Evolutionary conservation across 2,888 invertebrate genomes (phyloP).

Genomic region (Malacosoma neustria): DNA sequence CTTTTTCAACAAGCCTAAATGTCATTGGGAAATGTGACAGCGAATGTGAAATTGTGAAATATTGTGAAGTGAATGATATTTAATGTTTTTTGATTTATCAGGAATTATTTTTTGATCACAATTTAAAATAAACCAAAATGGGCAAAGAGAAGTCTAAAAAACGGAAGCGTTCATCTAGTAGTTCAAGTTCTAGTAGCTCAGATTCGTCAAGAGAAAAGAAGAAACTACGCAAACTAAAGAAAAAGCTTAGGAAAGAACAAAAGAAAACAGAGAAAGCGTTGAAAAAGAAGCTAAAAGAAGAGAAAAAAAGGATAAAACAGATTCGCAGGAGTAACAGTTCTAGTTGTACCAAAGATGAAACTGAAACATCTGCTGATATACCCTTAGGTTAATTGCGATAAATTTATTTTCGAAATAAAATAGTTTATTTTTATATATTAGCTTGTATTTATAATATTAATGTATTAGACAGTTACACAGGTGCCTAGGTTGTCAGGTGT

Average conservation of each 20-base stretch:
- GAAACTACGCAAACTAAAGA: slow-evolving; percentile 70
- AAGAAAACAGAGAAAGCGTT: slow-evolving; percentile 67
- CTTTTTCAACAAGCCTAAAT: too few species aligned
- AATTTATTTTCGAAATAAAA: slow-evolving; percentile 1
- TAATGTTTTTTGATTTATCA: too few species aligned
- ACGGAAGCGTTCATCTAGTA: slow-evolving; percentile 33
- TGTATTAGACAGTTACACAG: too few species aligned
- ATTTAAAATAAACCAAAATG: slow-evolving; percentile 24
- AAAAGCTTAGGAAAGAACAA: slow-evolving; percentile 70
- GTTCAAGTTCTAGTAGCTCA: slow-evolving; percentile 56
- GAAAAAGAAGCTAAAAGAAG: slow-evolving; percentile 67
- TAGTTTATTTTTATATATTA: too few species aligned
- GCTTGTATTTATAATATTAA: too few species aligned
- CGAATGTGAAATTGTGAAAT: too few species aligned
- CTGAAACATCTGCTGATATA: slow-evolving; percentile 43
- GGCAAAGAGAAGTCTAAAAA: slow-evolving; percentile 62
- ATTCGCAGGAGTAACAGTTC: slow-evolving; percentile 32
- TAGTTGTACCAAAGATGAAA: slow-evolving; percentile 27
- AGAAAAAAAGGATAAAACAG: slow-evolving; percentile 53
- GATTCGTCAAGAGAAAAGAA: slow-evolving; percentile 63
- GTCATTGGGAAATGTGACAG: too few species aligned
- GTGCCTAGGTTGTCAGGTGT: too few species aligned
- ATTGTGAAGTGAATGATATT: too few species aligned
- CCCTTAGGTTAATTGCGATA: slow-evolving; percentile 43
- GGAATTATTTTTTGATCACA: slow-evolving; percentile 5